Base-by-base conservation (phyloP, 2,113 vertebrate genomes). In the Bufo bufo region DNA sequence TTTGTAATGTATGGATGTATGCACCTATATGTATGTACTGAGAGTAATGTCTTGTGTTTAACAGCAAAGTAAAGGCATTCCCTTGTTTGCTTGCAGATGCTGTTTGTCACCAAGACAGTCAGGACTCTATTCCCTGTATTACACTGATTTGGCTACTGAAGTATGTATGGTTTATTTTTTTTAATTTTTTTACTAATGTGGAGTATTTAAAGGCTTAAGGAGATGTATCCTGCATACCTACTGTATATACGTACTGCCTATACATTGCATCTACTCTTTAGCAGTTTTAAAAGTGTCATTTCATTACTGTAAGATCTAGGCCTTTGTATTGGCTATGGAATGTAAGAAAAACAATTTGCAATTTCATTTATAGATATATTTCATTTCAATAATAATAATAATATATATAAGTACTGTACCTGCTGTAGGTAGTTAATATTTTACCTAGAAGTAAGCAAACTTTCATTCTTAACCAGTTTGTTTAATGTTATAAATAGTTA, bases 1-100 rank as follows among this genome's bases (percentile, higher is more conserved):
- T 85, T 0, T 58, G 6, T 33, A 0, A 0, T 3, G 3, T 59
- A 78, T 65, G 0, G 45, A 80, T 17, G 0, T 14, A 7, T 9
- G 12, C 59, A 4, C 54, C 5, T 3, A 45, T 52, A 71, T 5
- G 0, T 4, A 6, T 0, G 0, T 54, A 13, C 47, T 54, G n/a
- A 10, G 0, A 23, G 12, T 9, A 12, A 14, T 14, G 12, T 45
- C 16, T 12, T 82, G 23, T 81, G 23, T 81, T 45, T 61, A 16
- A 23, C 23, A 58, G 52, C 45, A 52, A 45, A 63, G 16, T 65
- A 8, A 82, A 65, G 17, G 58, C 5, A 12, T 82, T 65, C 19
- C 65, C 43, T 69, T 66, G 17, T 66, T 65, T 66, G n/a, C 47
- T 83, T 69, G 11, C 81, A 83, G 81, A 83, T 83, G 61, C 81